Conservation (phyloP, 2,888 invertebrate species). For the Graphium colonna region DNA sequence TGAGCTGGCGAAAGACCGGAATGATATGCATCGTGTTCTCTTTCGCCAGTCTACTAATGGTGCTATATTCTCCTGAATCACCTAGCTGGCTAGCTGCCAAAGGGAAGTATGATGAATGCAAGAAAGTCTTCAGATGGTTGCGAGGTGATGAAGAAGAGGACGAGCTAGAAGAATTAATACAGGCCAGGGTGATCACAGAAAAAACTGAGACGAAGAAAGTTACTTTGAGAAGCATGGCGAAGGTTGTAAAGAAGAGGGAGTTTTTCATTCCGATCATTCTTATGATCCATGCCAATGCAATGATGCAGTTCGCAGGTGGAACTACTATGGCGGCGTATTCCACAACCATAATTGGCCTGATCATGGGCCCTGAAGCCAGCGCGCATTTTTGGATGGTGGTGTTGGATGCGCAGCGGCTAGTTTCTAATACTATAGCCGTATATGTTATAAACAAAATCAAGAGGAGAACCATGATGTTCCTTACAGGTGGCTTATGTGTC, state of each 20-base stretch:
- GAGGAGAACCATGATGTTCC: conserved; percentile 79
- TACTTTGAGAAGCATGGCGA: conserved; percentile 29
- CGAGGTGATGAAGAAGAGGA: conserved; percentile 69
- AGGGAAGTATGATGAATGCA: conserved; percentile 72
- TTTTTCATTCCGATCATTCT: conserved; percentile 79
- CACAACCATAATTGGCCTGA: conserved; percentile 76
- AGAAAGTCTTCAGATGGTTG: conserved; percentile 74
- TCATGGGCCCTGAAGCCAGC: conserved; percentile 78
- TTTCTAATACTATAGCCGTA: conserved; percentile 79
- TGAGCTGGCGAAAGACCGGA: conserved; percentile 76
- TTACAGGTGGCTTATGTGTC: conserved; percentile 79
- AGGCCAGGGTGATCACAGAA: conserved; percentile 37
- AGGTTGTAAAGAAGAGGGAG: conserved; percentile 48
- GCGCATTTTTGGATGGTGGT: conserved; percentile 82
- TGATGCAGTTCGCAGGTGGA: conserved; percentile 83
- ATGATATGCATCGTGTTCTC: conserved; percentile 65
- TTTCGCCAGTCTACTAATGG: conserved; percentile 60
- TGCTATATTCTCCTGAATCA: conserved; percentile 76
- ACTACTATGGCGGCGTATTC: conserved; percentile 84
- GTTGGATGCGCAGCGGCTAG: conserved; percentile 79
- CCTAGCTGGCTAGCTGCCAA: conserved; percentile 82
- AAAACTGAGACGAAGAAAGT: conserved; percentile 28
- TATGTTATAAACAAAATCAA: conserved; percentile 78
- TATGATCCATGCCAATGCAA: conserved; percentile 79
- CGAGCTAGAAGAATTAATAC: conserved; percentile 52